Base-by-base conservation (phyloP, 2,888 invertebrate genomes). In the Geophilus truncorum region DNA sequence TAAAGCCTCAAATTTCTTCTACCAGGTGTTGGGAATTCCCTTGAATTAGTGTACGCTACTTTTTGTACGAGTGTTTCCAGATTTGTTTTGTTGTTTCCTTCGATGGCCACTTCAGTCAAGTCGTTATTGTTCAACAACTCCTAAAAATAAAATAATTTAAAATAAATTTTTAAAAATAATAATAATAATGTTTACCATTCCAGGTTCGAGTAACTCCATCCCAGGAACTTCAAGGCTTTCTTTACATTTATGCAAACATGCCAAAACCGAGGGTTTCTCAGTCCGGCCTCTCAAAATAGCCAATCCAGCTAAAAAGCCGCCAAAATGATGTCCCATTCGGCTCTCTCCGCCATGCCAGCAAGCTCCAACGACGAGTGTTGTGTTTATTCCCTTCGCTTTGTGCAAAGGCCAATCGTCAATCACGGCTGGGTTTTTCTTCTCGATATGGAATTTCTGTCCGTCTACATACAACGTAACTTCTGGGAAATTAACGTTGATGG, bases 351-450 rank as follows among this genome's bases (percentile, higher is more conserved):
- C 95, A 88, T 98, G 98, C 95, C 97, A 99, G 89, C 99, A 99
- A 30, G 98, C 98, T 0, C 98, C 99, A 0, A 98, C 93, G 0
- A 94, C 93, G 62, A 98, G 89, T 6, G 96, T 96, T 9, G 98
- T 98, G 87, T 96, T 96, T 83, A 96, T 92, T 0, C 94, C 96
- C 84, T 95, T 95, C 0, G 97, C 95, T 9, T 96, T 96, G 87
- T 98, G 98, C 70, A 99, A 90, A 0, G 98, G 98, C 98, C 98
- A 98, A 89, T 99, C 99, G 87, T 99, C 98, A 86, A 99, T 96
- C 77, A 99, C 95, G 88, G 98, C 98, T 0, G 97, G 97, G 84
- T 96, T 97, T 86, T 92, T 92, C 85, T 93, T 90, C 84, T 90
- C 91, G 79, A 88, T 88, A 81, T 89, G 89, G 84, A 90, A 92